Conservation (phyloP, 2,888 invertebrate species). For the Galeopsomyia nigrocyanea region DNA sequence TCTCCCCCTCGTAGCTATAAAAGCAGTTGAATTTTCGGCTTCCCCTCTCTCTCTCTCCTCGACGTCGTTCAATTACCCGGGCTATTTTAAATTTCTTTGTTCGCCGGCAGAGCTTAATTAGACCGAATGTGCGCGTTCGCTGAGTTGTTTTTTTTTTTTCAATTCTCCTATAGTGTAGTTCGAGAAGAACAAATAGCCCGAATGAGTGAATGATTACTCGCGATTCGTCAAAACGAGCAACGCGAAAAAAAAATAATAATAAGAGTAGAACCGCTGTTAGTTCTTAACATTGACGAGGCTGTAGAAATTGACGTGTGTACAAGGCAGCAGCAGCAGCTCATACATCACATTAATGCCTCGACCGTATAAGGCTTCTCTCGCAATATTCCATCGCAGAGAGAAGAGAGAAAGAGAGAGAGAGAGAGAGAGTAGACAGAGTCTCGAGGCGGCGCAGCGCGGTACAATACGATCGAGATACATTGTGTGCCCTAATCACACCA, state of each 20-base stretch:
- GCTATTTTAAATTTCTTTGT: constrained; percentile 19
- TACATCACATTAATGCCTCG: constrained; percentile 57
- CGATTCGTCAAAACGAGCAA: constrained; percentile 42
- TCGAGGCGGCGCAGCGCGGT: neutral
- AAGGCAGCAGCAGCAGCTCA: constrained; percentile 52
- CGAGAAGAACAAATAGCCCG: too few species aligned
- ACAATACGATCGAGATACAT: constrained; percentile 51
- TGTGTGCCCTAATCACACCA: constrained; percentile 60
- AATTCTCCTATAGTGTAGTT: too few species aligned
- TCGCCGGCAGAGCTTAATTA: neutral
- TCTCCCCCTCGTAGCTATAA: too few species aligned
- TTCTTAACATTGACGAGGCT: too few species aligned
- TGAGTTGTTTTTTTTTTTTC: neutral
- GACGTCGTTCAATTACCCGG: constrained; percentile 38
- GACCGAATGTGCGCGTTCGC: neutral
- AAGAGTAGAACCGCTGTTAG: neutral
- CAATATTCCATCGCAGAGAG: neutral
- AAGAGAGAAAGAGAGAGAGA: neutral
- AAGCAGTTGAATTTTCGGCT: constrained; percentile 23
- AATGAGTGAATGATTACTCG: too few species aligned
- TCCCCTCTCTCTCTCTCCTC: constrained; percentile 5
- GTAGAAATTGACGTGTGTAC: constrained; percentile 48
- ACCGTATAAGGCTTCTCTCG: constrained; percentile 20
- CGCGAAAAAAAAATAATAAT: too few species aligned
- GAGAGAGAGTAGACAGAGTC: neutral